phyloP scores from a whole-genome alignment of 2,888 invertebrate genomes.

The Shargacucullia verbasci region DNA sequence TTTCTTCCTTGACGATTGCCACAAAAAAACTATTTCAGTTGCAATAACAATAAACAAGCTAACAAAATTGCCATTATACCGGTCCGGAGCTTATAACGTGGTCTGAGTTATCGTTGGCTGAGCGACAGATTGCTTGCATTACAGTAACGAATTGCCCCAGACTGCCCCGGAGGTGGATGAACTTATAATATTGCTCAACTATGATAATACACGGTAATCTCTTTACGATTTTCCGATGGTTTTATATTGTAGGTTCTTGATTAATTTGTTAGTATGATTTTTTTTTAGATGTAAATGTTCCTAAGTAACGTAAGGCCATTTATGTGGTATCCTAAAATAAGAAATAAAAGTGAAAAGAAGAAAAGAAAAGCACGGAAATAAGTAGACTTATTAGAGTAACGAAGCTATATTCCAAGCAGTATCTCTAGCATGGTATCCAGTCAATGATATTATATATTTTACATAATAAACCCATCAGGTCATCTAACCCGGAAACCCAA shows the following conservation, averaged over 20 bases:
- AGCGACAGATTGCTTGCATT: constrained; percentile 85
- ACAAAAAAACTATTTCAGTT: constrained; percentile 35
- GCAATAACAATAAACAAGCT: constrained; percentile 69
- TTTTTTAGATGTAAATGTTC: too few relatives aligned
- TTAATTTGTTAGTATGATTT: too few relatives aligned
- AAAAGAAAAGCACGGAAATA: too few relatives aligned
- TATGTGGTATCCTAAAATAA: too few relatives aligned
- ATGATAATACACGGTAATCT: constrained; percentile 42
- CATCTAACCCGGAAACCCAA: too few relatives aligned
- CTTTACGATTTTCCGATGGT: constrained; percentile 9
- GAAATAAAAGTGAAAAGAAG: too few relatives aligned
- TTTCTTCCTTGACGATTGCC: constrained; percentile 46
- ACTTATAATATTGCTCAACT: constrained; percentile 57
- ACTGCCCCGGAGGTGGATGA: constrained; percentile 76
- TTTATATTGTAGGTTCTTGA: neutral
- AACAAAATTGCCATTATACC: constrained; percentile 68
- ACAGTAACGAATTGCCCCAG: constrained; percentile 83
- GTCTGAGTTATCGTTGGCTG: constrained; percentile 65
- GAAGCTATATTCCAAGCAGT: too few relatives aligned
- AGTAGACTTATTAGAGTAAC: too few relatives aligned
- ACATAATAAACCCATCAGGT: too few relatives aligned
- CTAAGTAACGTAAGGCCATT: too few relatives aligned
- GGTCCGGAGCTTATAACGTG: constrained; percentile 64
- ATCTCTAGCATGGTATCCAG: too few relatives aligned
- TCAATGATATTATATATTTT: too few relatives aligned